Base-by-base conservation (phyloP, 1,140 invertebrate species). In the Trinorchestia longiramus region DNA sequence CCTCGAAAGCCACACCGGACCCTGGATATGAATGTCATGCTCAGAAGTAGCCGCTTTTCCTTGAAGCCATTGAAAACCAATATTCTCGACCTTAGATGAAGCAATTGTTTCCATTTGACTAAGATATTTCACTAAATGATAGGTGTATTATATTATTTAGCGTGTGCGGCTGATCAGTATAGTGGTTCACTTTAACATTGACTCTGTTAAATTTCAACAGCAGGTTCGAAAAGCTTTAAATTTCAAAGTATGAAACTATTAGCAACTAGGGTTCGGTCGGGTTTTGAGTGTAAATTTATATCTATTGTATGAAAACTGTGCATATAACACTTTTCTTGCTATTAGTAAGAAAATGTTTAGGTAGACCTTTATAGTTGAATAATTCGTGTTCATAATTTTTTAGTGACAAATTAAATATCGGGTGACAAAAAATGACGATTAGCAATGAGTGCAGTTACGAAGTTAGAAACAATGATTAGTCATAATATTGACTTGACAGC, bases 1-100 rank as follows among this genome's bases (percentile, higher is more conserved):
- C 92, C 98, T 99, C 96, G 99, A 99, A 97, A 98, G 98, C 97
- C 98, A 98, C 97, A 98, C 98, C 96, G 98, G 98, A 95, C 98
- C 98, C 40, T 98, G 98, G 98, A 98, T 98, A 97, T 98, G 97
- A 97, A 88, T 44, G 43, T 28, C 62, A 28, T 36, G 62, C 28
- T 28, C 62, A 23, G 62, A 11, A 36, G 15, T 77, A 77, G 11
- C 19, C 47, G 19, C 19, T 8, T 53, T 53, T 8, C 47, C 47
- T 53, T 53, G 47, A 92, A 11, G 41, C 90, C 90, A 92, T 28
- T 15, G 40, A 15, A 8, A n/a, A 41, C 87, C 36, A 87, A 87
- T n/a, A n/a, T n/a, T 40, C 8, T 41, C 36, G 41, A 87, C 36
- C 8, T 36, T 87, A 41, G 87, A 36, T 87, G 19, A 19, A 53